Evolutionary conservation across 1,140 invertebrate genomes (phyloP), one percentile per base, ranked within the genome.

Genomic region (Zaprionus gabonicus): DNA sequence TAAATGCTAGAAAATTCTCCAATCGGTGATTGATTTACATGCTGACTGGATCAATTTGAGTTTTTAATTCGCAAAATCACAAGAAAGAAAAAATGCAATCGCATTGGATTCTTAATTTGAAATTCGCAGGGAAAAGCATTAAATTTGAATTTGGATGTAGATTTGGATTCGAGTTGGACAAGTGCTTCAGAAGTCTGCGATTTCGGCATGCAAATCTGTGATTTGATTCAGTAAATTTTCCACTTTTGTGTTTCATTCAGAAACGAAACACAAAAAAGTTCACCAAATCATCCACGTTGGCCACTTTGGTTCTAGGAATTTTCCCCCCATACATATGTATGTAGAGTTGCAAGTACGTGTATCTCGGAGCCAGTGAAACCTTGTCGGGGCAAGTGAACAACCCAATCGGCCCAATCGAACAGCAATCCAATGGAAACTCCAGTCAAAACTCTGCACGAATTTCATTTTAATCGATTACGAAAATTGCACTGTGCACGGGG

Each of bases 171-270:
- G 59, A 77, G 71, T 59, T 63, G 49, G 51, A 76, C 77, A 80
- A 77, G 77, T 80, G 77, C 27, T 67, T 59, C 20, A 25, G 25
- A 38, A 44, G 49, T n/a, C 36, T 44, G 12, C 10, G 31, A 53
- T 63, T 74, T 72, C 12, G 44, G 25, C 65, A 80, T 78, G 69
- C 75, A 77, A 77, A 80, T 80, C 59, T 64, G 20, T 44, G 25
- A 57, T 60, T 60, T 69, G 65, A 80, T 80, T 80, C 74, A 73
- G 65, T 56, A 80, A 77, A 77, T 77, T 77, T 78, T 78, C 59
- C 44, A 78, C 76, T 68, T 68, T 51, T 68, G 60, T 28, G 71
- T 63, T 75, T 44, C 75, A 78, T 80, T 78, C 74, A 80, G 59
- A 71, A 76, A 77, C 46, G 46, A 25, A 53, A 70, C 44, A 60